Conservation (phyloP, 2,888 invertebrate genomes). For the Hydriomena furcata region DNA sequence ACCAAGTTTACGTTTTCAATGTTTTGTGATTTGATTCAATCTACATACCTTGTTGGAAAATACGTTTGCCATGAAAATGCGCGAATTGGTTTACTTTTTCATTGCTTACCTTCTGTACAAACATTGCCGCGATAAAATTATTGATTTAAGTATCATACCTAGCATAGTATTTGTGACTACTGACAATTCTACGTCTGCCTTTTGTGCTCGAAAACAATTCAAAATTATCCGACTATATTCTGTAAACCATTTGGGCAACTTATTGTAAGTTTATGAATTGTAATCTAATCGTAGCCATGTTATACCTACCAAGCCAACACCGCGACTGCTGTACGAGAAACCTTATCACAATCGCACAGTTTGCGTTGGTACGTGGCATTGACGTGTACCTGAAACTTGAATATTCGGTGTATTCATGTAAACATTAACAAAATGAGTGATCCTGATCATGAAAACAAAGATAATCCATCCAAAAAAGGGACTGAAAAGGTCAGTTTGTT, state of each 20-base stretch:
- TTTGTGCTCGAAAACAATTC: conserved; percentile 43
- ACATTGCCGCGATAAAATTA: too few species aligned
- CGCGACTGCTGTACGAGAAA: conserved; percentile 46
- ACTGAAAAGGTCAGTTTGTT: conserved; percentile 52
- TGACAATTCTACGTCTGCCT: conserved; percentile 19
- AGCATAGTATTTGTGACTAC: too few species aligned
- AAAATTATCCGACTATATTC: conserved; percentile 53
- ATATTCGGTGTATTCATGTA: conserved; percentile 25
- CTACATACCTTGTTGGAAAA: too few species aligned
- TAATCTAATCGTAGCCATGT: conserved; percentile 49
- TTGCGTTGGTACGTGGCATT: conserved; percentile 73
- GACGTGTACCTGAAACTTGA: conserved; percentile 41
- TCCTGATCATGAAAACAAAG: conserved; percentile 45
- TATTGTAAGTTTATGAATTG: conserved; percentile 25
- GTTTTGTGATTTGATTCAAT: too few species aligned
- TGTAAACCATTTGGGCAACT: conserved; percentile 33
- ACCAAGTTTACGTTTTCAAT: too few species aligned
- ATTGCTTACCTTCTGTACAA: too few species aligned
- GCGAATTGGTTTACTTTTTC: too few species aligned
- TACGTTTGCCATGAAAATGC: too few species aligned
- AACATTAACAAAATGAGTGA: conserved; percentile 47
- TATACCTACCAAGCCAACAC: conserved; percentile 39
- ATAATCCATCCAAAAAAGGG: conserved; percentile 40
- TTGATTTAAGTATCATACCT: too few species aligned
- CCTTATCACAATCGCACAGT: conserved; percentile 64